Evolutionary conservation across 1,140 invertebrate species (phyloP).

Genomic region (Arctopsyche grandis): DNA sequence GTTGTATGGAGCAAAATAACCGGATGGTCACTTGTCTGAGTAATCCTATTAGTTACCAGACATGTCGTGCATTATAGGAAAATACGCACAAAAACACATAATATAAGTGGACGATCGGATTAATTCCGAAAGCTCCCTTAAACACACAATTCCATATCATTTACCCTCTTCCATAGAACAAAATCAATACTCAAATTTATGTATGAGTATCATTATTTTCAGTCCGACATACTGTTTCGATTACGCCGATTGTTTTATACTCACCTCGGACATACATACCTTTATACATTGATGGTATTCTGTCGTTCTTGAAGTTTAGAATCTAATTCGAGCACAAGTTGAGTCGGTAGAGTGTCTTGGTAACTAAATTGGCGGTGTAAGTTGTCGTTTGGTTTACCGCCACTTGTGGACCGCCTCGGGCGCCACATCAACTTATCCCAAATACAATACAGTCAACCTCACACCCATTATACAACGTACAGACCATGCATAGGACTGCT

Average conservation of each 20-base stretch:
- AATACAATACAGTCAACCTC: slow-evolving; percentile 43
- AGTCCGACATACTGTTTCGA: too few relatives aligned
- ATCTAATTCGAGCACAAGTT: slow-evolving; percentile 45
- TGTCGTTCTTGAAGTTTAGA: neutral
- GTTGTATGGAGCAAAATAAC: neutral
- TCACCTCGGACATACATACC: too few relatives aligned
- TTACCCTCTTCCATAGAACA: too few relatives aligned
- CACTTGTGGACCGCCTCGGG: slow-evolving; percentile 50
- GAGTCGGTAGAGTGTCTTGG: slow-evolving; percentile 32
- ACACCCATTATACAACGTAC: slow-evolving; percentile 28
- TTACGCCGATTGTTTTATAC: too few relatives aligned
- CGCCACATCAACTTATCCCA: slow-evolving; percentile 43
- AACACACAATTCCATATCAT: neutral
- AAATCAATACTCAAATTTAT: too few relatives aligned
- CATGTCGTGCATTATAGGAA: neutral
- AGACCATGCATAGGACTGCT: neutral
- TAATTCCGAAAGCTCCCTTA: neutral
- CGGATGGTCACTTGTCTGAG: slow-evolving; percentile 11
- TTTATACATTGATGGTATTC: slow-evolving; percentile 17
- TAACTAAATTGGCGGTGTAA: slow-evolving; percentile 46
- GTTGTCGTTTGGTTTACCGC: slow-evolving; percentile 44
- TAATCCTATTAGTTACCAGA: slow-evolving; percentile 14
- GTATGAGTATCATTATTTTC: too few relatives aligned
- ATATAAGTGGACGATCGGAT: neutral
- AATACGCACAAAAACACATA: neutral